Percentiles rank a stretch among this genome's conserved stretches.
These are phyloP conservation scores for Eilema caniola DNA, from an alignment of 2,888 invertebrate genomes.

Conservation along the genomic window DNA sequence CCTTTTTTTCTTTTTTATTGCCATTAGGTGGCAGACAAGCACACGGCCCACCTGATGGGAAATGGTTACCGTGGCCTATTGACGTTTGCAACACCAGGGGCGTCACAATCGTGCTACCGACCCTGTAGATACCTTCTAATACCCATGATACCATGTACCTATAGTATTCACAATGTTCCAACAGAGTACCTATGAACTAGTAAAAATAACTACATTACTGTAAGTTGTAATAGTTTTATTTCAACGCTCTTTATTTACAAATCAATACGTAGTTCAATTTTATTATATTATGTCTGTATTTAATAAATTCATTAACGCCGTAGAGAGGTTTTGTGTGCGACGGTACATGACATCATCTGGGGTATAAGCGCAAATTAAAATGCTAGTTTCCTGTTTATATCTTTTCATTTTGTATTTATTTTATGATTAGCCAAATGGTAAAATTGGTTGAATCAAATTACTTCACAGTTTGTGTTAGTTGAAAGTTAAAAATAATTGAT, in stretches of 20 bases:
- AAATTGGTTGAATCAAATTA: slow-evolving; percentile 57
- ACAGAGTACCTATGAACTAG: too few species aligned
- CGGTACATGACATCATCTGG: slow-evolving; percentile 75
- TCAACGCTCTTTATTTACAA: background rate
- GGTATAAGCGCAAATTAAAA: slow-evolving; percentile 74
- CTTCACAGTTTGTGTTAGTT: slow-evolving; percentile 37
- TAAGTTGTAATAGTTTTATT: slow-evolving; percentile 1
- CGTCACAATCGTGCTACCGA: too few species aligned
- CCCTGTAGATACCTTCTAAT: too few species aligned
- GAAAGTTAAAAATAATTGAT: slow-evolving; percentile 40
- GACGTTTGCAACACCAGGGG: too few species aligned
- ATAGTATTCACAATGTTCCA: background rate
- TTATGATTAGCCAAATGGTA: slow-evolving; percentile 62
- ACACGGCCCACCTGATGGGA: too few species aligned
- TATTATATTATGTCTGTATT: background rate
- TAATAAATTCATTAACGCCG: background rate
- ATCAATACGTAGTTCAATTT: background rate
- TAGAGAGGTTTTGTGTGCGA: slow-evolving; percentile 52
- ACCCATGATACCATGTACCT: too few species aligned
- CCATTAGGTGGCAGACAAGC: too few species aligned
- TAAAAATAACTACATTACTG: background rate
- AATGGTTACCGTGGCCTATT: too few species aligned
- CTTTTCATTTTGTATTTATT: slow-evolving; percentile 69
- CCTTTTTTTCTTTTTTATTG: too few species aligned
- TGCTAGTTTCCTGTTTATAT: slow-evolving; percentile 75